Percentiles rank a stretch among this genome's conserved stretches.
These are phyloP conservation scores for Petroica traversi DNA, from an alignment of 2,113 vertebrate genomes.

Conservation along the genomic window DNA sequence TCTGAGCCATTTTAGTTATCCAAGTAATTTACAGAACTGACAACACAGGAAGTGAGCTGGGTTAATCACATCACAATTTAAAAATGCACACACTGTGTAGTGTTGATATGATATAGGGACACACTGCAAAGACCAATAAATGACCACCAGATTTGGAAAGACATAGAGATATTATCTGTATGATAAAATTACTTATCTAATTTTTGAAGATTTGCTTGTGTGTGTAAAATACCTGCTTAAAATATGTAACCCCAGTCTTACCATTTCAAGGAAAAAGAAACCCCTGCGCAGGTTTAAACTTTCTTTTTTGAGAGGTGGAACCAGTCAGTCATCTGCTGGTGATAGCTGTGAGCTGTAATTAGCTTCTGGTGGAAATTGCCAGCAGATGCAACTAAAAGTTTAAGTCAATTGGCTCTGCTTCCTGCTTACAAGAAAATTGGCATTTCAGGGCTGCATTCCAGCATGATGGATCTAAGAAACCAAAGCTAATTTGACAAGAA, in stretches of 20 bases:
- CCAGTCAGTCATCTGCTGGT: not conserved
- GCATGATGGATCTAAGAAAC: constrained; percentile 27
- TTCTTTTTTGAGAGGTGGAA: not conserved
- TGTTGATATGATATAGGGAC: not conserved
- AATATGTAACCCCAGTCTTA: not conserved
- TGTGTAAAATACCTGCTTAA: not conserved
- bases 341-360: constrained; percentile 36
- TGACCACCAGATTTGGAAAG: not conserved
- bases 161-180: not conserved
- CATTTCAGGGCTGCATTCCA: constrained; percentile 12
- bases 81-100: not conserved
- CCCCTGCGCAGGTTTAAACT: not conserved
- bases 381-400: constrained; percentile 39
- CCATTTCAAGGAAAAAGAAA: not conserved
- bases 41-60: not conserved
- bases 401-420: constrained; percentile 57
- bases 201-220: not conserved
- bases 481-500: constrained; percentile 39
- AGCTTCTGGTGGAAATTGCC: constrained; percentile 41
- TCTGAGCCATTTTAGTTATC: not conserved
- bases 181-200: not conserved
- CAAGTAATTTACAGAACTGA: not conserved
- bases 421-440: constrained; percentile 33
- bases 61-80: not conserved
- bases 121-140: not conserved